Percentiles rank a stretch among this genome's conserved stretches.
Conservation (phyloP, 2,113 vertebrate species). For the Porphyrio hochstetteri region DNA sequence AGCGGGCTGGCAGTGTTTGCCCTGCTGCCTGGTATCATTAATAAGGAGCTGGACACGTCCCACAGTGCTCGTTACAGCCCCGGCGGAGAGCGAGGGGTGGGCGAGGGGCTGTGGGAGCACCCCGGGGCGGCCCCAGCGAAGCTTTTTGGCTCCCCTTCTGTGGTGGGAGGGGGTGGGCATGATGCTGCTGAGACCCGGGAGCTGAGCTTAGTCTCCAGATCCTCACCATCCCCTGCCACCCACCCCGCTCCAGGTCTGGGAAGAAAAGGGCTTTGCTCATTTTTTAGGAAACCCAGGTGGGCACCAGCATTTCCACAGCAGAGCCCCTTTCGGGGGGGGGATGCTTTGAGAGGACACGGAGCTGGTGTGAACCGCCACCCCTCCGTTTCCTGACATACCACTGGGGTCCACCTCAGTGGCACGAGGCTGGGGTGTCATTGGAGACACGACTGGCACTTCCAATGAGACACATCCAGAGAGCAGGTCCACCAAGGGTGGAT, state of each 20-base stretch:
- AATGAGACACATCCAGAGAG: fast-evolving
- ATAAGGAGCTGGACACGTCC: not conserved
- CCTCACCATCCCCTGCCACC: not conserved
- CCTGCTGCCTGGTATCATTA: not conserved
- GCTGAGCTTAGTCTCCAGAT: not conserved
- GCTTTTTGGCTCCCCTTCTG: not conserved
- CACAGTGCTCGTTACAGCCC: fast-evolving
- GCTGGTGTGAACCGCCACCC: not conserved
- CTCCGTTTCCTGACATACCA: not conserved
- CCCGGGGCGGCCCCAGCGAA: not conserved
- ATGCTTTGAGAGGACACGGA: fast-evolving
- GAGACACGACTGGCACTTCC: no score
- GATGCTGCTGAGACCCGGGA: not conserved
- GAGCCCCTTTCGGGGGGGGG: no score
- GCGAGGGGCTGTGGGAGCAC: not conserved
- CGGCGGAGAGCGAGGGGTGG: not conserved
- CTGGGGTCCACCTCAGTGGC: not conserved
- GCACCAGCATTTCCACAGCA: not conserved
- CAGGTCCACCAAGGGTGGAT: not conserved
- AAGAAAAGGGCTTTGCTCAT: not conserved
- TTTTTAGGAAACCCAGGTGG: not conserved
- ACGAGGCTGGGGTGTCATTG: fast-evolving
- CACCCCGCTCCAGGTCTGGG: fast-evolving
- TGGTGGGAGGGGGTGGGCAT: not conserved
- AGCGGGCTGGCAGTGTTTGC: not conserved